These are phyloP conservation scores for Brachystomella parvula DNA, from an alignment of 1,140 invertebrate species.

Conservation along the genomic window DNA sequence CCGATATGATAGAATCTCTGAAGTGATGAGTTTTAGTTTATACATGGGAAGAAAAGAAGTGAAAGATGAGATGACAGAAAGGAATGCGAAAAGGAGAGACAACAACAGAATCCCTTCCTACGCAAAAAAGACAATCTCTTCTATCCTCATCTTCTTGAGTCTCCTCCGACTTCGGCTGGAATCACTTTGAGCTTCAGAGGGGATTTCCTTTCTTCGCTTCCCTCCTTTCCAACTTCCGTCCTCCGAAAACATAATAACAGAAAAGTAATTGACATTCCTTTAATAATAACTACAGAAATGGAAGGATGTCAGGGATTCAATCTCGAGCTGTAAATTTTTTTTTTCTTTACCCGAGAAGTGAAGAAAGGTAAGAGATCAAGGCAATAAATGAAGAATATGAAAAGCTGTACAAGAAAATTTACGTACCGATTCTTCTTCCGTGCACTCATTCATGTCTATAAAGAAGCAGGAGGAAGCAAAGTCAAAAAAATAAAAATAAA, in stretches of 20 bases:
- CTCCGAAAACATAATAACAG: conserved; percentile 3
- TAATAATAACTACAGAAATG: neutral
- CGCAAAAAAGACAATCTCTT: conserved; percentile 13
- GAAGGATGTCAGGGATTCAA: neutral
- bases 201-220: conserved; percentile 11
- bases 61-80: conserved; percentile 3
- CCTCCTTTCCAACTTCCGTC: neutral
- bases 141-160: conserved; percentile 11
- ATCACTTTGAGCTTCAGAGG: conserved; percentile 10
- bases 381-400: neutral
- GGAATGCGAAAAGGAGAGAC: conserved; percentile 3
- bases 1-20: conserved; percentile 5
- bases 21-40: conserved; percentile 11
- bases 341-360: no score
- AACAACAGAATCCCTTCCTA: conserved; percentile 5
- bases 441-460: neutral
- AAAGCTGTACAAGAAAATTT: neutral
- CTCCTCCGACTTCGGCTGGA: no score
- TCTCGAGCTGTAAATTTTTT: neutral
- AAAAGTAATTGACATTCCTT: conserved; percentile 12
- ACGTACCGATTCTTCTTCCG: neutral
- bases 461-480: no score
- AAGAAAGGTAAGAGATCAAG: no score
- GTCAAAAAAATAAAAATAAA: no score
- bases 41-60: neutral